Evolutionary conservation across 1,140 invertebrate genomes (phyloP).

Genomic region (Arctopsyche grandis): DNA sequence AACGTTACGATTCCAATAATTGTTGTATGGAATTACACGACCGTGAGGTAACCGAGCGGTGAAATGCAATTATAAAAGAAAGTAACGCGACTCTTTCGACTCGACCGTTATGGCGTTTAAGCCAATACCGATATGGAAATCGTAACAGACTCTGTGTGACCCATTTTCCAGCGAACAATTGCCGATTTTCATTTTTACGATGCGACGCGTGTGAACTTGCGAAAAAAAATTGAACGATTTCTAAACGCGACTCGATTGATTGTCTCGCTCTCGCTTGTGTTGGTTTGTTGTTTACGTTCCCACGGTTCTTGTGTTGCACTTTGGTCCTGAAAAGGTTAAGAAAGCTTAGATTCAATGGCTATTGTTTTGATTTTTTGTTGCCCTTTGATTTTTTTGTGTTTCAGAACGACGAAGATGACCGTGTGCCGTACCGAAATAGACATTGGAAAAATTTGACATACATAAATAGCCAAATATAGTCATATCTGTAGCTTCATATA

Average conservation of each 20-base stretch:
- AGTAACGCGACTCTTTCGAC: conserved; percentile 15
- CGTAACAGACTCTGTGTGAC: not conserved
- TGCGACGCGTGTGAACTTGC: not conserved
- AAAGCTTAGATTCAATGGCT: no score
- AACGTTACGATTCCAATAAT: not conserved
- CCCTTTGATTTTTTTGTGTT: no score
- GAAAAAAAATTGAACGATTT: not conserved
- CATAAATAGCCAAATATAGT: no score
- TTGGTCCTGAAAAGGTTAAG: no score
- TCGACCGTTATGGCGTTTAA: not conserved
- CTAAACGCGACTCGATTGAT: not conserved
- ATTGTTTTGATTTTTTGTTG: no score
- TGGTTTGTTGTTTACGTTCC: not conserved
- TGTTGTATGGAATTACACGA: not conserved
- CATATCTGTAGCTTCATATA: no score
- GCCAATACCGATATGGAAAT: not conserved
- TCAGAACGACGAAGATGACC: no score
- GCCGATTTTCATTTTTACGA: conserved; percentile 21
- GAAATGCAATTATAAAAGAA: conserved; percentile 29
- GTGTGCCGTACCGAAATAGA: no score
- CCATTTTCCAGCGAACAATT: conserved; percentile 14
- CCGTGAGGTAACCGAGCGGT: not conserved
- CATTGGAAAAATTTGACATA: no score
- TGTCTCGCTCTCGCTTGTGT: not conserved
- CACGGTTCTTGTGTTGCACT: not conserved